These are phyloP conservation scores for Drosophila paulistorum DNA, from an alignment of 1,140 invertebrate species.

Conservation along the genomic window DNA sequence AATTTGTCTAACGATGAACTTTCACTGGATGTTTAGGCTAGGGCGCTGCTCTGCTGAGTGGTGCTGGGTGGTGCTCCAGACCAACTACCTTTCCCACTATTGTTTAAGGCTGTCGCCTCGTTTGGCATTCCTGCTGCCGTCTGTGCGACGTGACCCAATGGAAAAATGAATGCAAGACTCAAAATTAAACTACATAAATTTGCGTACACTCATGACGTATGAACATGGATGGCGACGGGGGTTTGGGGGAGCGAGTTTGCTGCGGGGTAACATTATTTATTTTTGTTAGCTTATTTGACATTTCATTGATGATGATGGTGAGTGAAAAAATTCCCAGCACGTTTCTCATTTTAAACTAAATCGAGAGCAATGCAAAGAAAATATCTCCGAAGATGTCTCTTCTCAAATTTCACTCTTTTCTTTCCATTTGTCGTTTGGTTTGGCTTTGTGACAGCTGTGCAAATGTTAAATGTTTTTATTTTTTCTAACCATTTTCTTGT, in stretches of 20 bases:
- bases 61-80: neutral
- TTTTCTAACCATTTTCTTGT: constrained; percentile 21
- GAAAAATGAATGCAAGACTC: constrained; percentile 53
- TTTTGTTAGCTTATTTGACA: constrained; percentile 67
- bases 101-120: constrained; percentile 6
- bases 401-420: constrained; percentile 47
- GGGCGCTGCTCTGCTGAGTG: neutral
- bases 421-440: neutral
- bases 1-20: constrained; percentile 23
- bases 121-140: constrained; percentile 25
- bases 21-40: constrained; percentile 13
- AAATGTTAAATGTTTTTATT: constrained; percentile 28
- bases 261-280: constrained; percentile 42
- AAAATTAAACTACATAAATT: constrained; percentile 78
- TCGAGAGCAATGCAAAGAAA: constrained; percentile 53
- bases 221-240: too few species aligned
- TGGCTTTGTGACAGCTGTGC: constrained; percentile 42
- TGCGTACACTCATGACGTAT: constrained; percentile 46
- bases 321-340: constrained; percentile 62
- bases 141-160: constrained; percentile 52
- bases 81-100: constrained; percentile 18
- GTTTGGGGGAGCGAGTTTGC: neutral
- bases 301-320: constrained; percentile 67
- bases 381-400: constrained; percentile 20
- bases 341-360: constrained; percentile 75